A percentile compares a stretch with the other conserved stretches of the same genome.
phyloP scores from a whole-genome alignment of 1,140 invertebrate species.

The Philopotamus ludificatus region DNA sequence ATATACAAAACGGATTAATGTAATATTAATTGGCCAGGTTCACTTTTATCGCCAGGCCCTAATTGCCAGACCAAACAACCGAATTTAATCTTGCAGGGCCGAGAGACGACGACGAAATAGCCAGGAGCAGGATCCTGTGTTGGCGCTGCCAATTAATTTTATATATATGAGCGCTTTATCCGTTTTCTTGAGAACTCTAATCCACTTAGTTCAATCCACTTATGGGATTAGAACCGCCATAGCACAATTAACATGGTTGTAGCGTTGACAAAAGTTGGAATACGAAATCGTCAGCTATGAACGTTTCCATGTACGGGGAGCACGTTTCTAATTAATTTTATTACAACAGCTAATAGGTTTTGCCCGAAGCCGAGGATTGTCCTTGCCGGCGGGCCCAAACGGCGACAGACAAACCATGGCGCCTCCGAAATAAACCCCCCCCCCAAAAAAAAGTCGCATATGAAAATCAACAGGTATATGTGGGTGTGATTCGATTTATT shows the following conservation, averaged over 20 bases:
- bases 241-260: not conserved
- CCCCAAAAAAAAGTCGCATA: no score
- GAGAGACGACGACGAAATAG: not conserved
- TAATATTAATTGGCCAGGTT: no score
- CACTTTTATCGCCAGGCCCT: no score
- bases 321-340: not conserved
- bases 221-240: slow-evolving; percentile 13
- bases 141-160: slow-evolving; percentile 10
- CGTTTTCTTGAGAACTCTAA: slow-evolving; percentile 16
- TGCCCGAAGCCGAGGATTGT: no score
- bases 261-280: not conserved
- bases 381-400: no score
- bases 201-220: slow-evolving; percentile 24
- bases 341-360: not conserved
- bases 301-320: not conserved
- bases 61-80: no score
- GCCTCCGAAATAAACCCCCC: no score
- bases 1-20: no score
- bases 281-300: not conserved
- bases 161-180: slow-evolving; percentile 12
- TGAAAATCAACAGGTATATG: no score
- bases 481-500: no score
- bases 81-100: no score
- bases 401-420: no score
- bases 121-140: not conserved